Conservation (phyloP, 2,888 invertebrate species). For the Dicyrtomina minuta region DNA sequence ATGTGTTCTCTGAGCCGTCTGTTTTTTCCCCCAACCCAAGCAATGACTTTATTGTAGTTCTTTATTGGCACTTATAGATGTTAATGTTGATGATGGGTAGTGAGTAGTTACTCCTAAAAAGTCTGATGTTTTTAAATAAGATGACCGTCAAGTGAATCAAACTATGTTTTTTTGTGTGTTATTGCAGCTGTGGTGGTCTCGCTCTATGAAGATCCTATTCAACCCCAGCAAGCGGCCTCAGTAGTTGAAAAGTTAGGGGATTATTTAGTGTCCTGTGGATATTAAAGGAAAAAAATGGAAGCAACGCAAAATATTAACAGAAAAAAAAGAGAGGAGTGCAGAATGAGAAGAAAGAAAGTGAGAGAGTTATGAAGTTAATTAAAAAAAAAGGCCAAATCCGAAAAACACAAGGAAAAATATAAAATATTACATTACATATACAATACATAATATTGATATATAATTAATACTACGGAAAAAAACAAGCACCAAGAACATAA, state of each 20-base stretch:
- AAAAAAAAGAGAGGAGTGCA: slow-evolving; percentile 1
- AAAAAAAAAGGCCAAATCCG: slow-evolving; percentile 25
- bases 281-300: slow-evolving; percentile 64
- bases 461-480: background rate
- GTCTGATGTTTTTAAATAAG: no score
- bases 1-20: no score
- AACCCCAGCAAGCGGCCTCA: slow-evolving; percentile 94
- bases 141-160: no score
- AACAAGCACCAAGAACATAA: slow-evolving; percentile 5
- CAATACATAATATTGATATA: background rate
- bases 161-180: no score
- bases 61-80: no score
- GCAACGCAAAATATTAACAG: slow-evolving; percentile 8
- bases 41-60: no score
- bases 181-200: slow-evolving; percentile 89
- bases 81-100: no score
- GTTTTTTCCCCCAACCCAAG: no score
- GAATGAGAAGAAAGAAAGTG: slow-evolving; percentile 3
- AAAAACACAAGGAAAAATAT: slow-evolving; percentile 13
- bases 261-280: slow-evolving; percentile 94
- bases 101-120: no score
- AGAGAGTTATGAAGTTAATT: slow-evolving; percentile 19
- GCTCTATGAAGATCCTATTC: slow-evolving; percentile 93
- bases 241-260: slow-evolving; percentile 97
- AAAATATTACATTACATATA: no score